These are phyloP conservation scores for Apeira syringaria DNA, from an alignment of 2,888 invertebrate species.

Conservation along the genomic window DNA sequence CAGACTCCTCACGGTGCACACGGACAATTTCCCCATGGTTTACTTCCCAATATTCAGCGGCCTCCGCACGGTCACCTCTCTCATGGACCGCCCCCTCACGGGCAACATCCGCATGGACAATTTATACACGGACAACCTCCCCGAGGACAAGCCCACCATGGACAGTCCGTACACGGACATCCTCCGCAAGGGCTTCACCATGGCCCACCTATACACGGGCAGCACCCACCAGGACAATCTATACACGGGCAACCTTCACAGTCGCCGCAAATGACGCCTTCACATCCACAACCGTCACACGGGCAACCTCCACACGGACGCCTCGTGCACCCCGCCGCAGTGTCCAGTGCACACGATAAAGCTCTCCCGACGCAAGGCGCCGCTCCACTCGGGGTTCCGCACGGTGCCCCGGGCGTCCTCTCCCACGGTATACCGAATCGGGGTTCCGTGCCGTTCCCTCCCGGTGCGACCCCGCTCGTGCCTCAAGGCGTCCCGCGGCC, in stretches of 20 bases:
- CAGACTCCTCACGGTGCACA: not conserved
- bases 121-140: not conserved
- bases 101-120: not conserved
- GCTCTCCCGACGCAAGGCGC: not conserved
- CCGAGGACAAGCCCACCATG: not conserved
- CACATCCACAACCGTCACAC: conserved; percentile 1
- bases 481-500: too few species aligned
- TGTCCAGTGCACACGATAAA: not conserved
- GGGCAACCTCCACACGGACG: conserved; percentile 1
- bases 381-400: not conserved
- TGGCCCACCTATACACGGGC: too few species aligned
- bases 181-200: not conserved
- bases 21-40: not conserved
- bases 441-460: conserved; percentile 9
- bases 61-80: conserved; percentile 8
- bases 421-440: conserved; percentile 1
- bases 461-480: not conserved
- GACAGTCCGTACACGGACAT: not conserved
- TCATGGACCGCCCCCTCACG: not conserved
- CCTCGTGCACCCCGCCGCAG: conserved; percentile 16
- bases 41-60: not conserved
- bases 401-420: not conserved
- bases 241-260: not conserved
- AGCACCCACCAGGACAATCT: not conserved
- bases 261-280: conserved; percentile 12